Evolutionary conservation across 1,140 invertebrate species (phyloP), one percentile per base, ranked within the genome.

Genomic region (Hydropsyche tenuis): DNA sequence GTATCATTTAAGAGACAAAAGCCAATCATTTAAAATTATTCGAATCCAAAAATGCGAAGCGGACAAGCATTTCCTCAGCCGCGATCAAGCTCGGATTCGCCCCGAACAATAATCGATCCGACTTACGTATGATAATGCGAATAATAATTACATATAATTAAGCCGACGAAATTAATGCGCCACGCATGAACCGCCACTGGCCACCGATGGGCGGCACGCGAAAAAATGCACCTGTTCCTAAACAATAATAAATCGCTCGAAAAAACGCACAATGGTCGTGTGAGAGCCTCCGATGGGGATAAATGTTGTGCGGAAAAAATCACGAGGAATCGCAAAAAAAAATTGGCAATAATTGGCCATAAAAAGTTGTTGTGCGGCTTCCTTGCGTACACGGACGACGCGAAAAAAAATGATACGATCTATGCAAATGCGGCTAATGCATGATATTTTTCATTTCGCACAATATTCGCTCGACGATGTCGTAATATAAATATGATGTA

Each of bases 91-190:
- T 37, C 30, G 30, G 30, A 37, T 37, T 37, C 30, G 30, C 30
- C 30, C 9, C 30, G 30, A 37, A 37, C 30, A 37, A 37, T 4
- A 37, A 37, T 37, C 30, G 30, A 37, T 37, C 30, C 30, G 30
- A 37, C 30, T 37, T 37, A 37, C 30, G 30, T 37, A 37, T 37
- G 30, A 37, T 37, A 37, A 37, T 37, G 30, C 30, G 30, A 37
- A 37, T 9, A 18, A 60, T 73, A 69, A 73, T 73, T 73, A 69
- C 66, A 73, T 73, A 48, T 68, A 73, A 73, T 73, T 69, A 30
- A 16, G 18, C n/a, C 46, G 63, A 73, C 56, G 56, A 73, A 56
- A 68, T 73, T 65, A 73, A 73, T 73, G 53, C 48, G 72, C 46
- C 48, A 73, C 72, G 72, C 72, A 73, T 66, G 62, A 73, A 64